These are phyloP conservation scores for Macroteleia sp. DNA, from an alignment of 2,888 invertebrate genomes.

Conservation along the genomic window DNA sequence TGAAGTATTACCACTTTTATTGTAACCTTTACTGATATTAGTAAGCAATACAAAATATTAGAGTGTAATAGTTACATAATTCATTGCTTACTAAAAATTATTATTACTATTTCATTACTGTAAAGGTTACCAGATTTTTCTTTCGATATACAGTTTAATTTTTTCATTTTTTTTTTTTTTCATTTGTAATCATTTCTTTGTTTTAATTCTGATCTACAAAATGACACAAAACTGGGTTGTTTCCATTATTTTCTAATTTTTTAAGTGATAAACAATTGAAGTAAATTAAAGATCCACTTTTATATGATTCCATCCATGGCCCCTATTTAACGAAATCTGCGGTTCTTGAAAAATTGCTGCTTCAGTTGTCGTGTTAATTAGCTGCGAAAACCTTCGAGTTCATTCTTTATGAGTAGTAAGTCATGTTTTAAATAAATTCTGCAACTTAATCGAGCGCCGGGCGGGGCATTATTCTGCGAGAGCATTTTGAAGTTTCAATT, in stretches of 20 bases:
- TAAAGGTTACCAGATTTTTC: too few species aligned
- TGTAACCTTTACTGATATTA: too few species aligned
- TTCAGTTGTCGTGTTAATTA: slow-evolving; percentile 42
- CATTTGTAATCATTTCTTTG: too few species aligned
- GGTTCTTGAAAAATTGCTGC: slow-evolving; percentile 36
- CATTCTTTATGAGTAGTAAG: slow-evolving; percentile 20
- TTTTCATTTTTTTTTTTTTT: too few species aligned
- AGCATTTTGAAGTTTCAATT: slow-evolving; percentile 57
- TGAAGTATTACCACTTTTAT: too few species aligned
- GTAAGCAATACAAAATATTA: too few species aligned
- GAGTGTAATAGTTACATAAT: too few species aligned
- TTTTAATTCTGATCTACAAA: too few species aligned
- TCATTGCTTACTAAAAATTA: too few species aligned
- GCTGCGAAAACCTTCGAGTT: slow-evolving; percentile 13
- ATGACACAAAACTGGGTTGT: neutral
- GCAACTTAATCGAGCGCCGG: slow-evolving; percentile 62
- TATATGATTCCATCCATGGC: slow-evolving; percentile 23
- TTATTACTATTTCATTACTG: too few species aligned
- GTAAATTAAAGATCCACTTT: slow-evolving; percentile 23
- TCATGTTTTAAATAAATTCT: slow-evolving; percentile 40
- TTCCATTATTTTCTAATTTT: neutral
- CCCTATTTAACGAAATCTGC: slow-evolving; percentile 35
- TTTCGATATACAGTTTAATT: too few species aligned
- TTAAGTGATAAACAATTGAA: neutral
- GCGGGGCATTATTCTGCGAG: slow-evolving; percentile 31